A percentile compares a stretch with the other conserved stretches of the same genome.
phyloP scores from a whole-genome alignment of 2,888 invertebrate genomes.

The Alloplasta piceator region DNA sequence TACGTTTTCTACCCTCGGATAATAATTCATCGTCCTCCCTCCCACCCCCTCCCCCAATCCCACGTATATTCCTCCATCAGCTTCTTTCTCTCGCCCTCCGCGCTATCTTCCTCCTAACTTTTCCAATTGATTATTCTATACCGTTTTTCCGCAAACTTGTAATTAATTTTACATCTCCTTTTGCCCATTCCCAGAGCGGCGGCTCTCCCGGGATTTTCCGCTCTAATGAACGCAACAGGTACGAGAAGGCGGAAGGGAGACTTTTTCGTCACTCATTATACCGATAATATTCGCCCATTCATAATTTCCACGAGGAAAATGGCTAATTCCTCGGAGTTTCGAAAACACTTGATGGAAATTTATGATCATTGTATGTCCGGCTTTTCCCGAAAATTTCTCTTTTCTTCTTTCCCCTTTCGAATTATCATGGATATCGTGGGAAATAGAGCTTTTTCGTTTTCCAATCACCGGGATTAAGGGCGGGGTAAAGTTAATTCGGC shows the following conservation, averaged over 20 bases:
- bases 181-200: not conserved
- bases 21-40: conserved; percentile 29
- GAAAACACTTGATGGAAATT: not conserved
- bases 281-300: not conserved
- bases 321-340: not conserved
- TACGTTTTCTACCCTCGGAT: conserved; percentile 17
- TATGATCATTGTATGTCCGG: too few relatives aligned
- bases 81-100: conserved; percentile 49
- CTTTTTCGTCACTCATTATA: not conserved
- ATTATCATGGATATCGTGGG: too few relatives aligned
- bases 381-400: too few relatives aligned
- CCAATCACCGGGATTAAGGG: too few relatives aligned
- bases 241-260: not conserved
- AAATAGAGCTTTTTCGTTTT: too few relatives aligned
- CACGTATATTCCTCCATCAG: not conserved
- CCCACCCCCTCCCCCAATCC: conserved; percentile 7
- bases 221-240: conserved; percentile 50
- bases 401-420: too few relatives aligned
- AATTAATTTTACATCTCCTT: conserved; percentile 48
- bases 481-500: too few relatives aligned
- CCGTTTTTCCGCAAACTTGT: conserved; percentile 11
- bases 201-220: not conserved
- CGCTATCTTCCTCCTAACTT: conserved; percentile 47
- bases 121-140: conserved; percentile 47
- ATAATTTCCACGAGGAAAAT: too few relatives aligned